These are phyloP conservation scores for Brachylomia viminalis DNA, from an alignment of 2,888 invertebrate genomes.

Conservation along the genomic window DNA sequence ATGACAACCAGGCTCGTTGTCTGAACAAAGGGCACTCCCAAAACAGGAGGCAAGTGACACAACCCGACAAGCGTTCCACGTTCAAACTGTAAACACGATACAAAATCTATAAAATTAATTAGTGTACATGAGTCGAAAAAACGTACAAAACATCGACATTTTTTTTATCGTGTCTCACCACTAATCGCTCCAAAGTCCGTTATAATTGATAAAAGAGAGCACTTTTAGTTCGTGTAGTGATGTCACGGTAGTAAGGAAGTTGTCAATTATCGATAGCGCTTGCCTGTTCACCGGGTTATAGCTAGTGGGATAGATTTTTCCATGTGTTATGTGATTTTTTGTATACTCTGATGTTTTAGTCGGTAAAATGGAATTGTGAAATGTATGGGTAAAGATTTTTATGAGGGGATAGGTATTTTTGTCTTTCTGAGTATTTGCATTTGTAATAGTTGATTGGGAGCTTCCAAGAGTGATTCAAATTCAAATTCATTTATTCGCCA, in stretches of 20 bases:
- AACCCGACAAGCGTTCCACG: background rate
- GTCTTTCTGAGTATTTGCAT: background rate
- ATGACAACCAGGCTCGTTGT: constrained; percentile 1
- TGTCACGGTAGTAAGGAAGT: constrained; percentile 65
- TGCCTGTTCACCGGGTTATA: constrained; percentile 27
- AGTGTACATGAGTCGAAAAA: constrained; percentile 7
- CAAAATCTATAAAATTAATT: constrained; percentile 37
- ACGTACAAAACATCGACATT: constrained; percentile 48
- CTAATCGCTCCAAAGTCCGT: constrained; percentile 69
- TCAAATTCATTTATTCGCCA: too few species aligned
- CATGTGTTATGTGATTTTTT: constrained; percentile 30
- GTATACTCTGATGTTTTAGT: constrained; percentile 13
- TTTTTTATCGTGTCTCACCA: constrained; percentile 62
- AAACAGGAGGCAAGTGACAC: constrained; percentile 21
- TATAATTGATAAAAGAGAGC: constrained; percentile 75
- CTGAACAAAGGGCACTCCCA: constrained; percentile 18
- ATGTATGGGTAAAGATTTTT: background rate
- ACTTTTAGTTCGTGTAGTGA: constrained; percentile 70
- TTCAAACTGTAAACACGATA: constrained; percentile 32
- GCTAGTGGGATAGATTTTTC: constrained; percentile 21
- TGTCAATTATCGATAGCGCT: constrained; percentile 70
- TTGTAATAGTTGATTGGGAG: background rate
- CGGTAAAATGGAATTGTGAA: constrained; percentile 22
- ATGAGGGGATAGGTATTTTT: background rate
- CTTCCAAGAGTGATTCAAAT: background rate